Evolutionary conservation across 1,140 invertebrate genomes (phyloP).

Genomic region (Eupeodes corollae): DNA sequence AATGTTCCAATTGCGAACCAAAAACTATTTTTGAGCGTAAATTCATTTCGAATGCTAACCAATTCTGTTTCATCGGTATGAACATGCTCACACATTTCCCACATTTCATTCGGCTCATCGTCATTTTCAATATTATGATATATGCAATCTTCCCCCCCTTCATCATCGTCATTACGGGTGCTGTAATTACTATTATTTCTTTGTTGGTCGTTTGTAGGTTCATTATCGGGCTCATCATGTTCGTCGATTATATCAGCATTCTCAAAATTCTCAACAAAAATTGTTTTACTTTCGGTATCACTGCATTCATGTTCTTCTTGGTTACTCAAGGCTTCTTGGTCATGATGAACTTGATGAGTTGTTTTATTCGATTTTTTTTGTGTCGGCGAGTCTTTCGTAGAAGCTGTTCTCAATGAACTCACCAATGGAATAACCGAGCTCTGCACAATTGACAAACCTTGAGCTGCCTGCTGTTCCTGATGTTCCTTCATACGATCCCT

Average conservation of each 20-base stretch:
- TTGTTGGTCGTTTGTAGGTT: neutral
- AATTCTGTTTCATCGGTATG: slow-evolving; percentile 34
- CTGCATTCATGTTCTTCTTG: too few relatives aligned
- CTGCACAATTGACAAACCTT: neutral
- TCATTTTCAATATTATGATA: neutral
- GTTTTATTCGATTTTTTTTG: neutral
- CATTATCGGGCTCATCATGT: neutral
- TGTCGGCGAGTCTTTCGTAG: too few relatives aligned
- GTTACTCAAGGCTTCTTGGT: too few relatives aligned
- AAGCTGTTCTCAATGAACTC: neutral
- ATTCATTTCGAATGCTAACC: slow-evolving; percentile 55
- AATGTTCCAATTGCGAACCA: slow-evolving; percentile 89
- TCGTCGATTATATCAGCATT: neutral
- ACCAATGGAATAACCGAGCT: neutral
- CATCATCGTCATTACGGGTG: neutral
- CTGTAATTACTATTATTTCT: neutral
- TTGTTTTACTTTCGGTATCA: neutral
- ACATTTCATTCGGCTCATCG: neutral
- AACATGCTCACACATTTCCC: too few relatives aligned
- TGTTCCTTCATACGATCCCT: neutral
- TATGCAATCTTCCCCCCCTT: neutral
- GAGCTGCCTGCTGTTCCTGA: neutral
- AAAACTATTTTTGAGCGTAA: slow-evolving; percentile 68
- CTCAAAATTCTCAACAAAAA: neutral
- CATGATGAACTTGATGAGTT: neutral